phyloP scores from a whole-genome alignment of 2,113 vertebrate genomes.

The Ibidorhyncha struthersii region DNA sequence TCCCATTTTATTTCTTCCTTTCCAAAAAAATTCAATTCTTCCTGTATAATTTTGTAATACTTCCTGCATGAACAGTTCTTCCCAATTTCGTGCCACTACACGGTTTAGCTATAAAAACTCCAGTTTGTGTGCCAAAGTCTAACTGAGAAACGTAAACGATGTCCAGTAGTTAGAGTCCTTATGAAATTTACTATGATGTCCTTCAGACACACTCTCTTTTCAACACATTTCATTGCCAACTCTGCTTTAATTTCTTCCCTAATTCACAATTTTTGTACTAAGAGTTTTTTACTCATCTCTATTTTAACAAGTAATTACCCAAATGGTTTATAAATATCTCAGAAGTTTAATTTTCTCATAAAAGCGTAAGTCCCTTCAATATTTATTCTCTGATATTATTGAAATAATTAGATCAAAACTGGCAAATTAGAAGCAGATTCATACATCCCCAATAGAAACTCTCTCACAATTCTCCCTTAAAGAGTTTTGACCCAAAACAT shows the following conservation, averaged over 20 bases:
- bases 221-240: background rate
- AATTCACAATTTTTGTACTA: background rate
- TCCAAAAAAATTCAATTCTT: background rate
- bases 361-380: background rate
- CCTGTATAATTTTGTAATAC: background rate
- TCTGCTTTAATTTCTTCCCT: background rate
- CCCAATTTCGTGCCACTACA: background rate
- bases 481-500: background rate
- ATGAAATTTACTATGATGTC: background rate
- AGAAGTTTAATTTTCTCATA: background rate
- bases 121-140: background rate
- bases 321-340: background rate
- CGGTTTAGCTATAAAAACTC: background rate
- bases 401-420: background rate
- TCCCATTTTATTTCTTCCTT: background rate
- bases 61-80: background rate
- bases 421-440: background rate
- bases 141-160: background rate
- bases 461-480: background rate
- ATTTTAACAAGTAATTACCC: background rate
- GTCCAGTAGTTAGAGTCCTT: background rate
- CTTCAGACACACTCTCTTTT: fast-evolving
- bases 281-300: background rate
- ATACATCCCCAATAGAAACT: background rate
- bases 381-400: background rate